These are phyloP conservation scores for Scaptomyza hsui DNA, from an alignment of 1,140 invertebrate species.

Conservation along the genomic window DNA sequence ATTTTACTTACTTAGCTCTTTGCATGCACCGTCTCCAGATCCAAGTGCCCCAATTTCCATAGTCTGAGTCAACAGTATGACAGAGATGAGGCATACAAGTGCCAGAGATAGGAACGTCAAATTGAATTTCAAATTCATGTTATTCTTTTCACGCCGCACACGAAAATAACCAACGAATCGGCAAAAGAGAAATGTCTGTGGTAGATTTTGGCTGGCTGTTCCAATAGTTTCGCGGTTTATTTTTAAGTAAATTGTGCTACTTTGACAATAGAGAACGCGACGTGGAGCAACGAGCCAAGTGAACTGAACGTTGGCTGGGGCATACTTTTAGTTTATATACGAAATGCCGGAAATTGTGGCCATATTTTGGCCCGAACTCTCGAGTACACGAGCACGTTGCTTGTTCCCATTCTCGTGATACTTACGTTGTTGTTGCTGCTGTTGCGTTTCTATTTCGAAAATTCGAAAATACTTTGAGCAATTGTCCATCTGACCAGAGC, in stretches of 20 bases:
- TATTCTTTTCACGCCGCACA: slow-evolving; percentile 24
- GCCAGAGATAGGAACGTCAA: slow-evolving; percentile 58
- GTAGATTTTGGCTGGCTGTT: slow-evolving; percentile 23
- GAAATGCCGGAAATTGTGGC: slow-evolving; percentile 79
- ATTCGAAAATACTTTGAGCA: slow-evolving; percentile 56
- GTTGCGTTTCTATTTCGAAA: slow-evolving; percentile 27
- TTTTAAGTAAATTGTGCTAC: slow-evolving; percentile 77
- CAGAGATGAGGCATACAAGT: slow-evolving; percentile 65
- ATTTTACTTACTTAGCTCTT: slow-evolving; percentile 67
- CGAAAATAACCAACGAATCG: slow-evolving; percentile 11
- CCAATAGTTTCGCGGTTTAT: slow-evolving; percentile 64
- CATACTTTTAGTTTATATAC: slow-evolving; percentile 69
- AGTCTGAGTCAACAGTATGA: slow-evolving; percentile 71
- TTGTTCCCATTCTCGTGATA: slow-evolving; percentile 52
- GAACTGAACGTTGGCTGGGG: slow-evolving; percentile 46
- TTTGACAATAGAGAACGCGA: slow-evolving; percentile 48
- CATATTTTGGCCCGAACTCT: slow-evolving; percentile 42
- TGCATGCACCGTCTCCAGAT: slow-evolving; percentile 50
- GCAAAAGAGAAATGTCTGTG: slow-evolving; percentile 7
- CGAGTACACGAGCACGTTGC: slow-evolving; percentile 49
- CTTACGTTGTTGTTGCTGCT: slow-evolving; percentile 23
- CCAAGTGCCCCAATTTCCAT: slow-evolving; percentile 37
- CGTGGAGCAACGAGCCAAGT: slow-evolving; percentile 47
- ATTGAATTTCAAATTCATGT: slow-evolving; percentile 77
- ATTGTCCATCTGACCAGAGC: slow-evolving; percentile 11